Evolutionary conservation across 2,888 invertebrate species (phyloP), one percentile per base, ranked within the genome.

Genomic region (Eubasilissa splendida): DNA sequence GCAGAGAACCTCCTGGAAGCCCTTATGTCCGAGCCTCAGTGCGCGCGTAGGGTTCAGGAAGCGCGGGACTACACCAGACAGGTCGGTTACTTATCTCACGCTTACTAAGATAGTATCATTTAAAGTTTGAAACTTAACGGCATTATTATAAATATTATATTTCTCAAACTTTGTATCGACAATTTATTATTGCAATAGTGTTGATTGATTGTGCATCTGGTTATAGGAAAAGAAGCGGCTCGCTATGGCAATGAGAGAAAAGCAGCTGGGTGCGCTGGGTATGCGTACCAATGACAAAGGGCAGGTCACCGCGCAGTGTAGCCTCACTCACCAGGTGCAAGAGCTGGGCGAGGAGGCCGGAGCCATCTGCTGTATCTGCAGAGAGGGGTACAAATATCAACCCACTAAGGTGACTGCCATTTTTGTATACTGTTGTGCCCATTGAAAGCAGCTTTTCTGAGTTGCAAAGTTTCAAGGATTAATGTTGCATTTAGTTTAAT

Each of bases 221-320:
- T 76, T 80, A 53, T 60, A 97, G 86, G 99, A 99, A 87, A 99
- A 99, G 92, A 99, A 99, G 88, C 94, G 98, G 0, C 90, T 99
- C 77, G 99, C 99, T 0, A 99, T 99, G 99, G 98, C 98, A 0
- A 99, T 98, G 90, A 92, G 99, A 71, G 97, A 98, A 88, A 97
- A 98, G 85, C 99, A 99, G 87, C 91, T 99, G 33, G 97, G 97
- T 82, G 97, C 97, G 31, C 91, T 99, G 79, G 99, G 99, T 80
- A 97, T 97, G 95, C 92, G 97, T 86, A 97, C 98, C 2, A 99
- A 99, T 90, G 98, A 98, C 86, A 98, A 98, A 87, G 99, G 99
- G 0, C 98, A 98, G 89, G 97, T 97, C 83, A 97, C 97, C 0
- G 98, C 98, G 70, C 95, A 96, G 87, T 96, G 96, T 85, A 94